These are phyloP conservation scores for Leucosticte australis DNA, from an alignment of 2,113 vertebrate genomes.

Conservation along the genomic window DNA sequence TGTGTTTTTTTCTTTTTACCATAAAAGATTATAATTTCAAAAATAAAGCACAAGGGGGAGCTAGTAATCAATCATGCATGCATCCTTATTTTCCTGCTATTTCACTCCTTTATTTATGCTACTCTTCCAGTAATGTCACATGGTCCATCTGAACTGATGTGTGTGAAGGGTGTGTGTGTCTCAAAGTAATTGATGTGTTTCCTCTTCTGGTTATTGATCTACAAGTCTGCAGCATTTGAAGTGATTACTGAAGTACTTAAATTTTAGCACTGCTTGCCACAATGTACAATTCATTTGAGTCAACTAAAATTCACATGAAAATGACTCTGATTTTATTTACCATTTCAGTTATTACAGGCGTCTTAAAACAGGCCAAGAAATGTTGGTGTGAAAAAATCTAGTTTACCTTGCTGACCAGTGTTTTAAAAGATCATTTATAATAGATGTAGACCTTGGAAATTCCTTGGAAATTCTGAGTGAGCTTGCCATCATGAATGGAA, in stretches of 20 bases:
- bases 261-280: neutral
- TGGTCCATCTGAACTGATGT: neutral
- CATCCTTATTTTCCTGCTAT: neutral
- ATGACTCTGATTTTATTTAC: neutral
- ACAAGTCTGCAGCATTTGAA: neutral
- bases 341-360: neutral
- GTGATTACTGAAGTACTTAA: neutral
- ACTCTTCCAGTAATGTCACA: neutral
- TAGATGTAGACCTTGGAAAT: fast-evolving
- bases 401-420: neutral
- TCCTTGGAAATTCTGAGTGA: neutral
- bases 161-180: fast-evolving
- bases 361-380: neutral
- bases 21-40: neutral
- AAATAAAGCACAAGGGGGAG: constrained; percentile 21
- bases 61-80: neutral
- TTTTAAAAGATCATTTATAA: neutral
- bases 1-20: neutral
- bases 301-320: neutral
- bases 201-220: neutral
- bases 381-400: neutral
- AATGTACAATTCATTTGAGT: neutral
- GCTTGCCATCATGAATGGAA: neutral
- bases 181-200: neutral
- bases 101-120: neutral